phyloP scores from a whole-genome alignment of 2,113 vertebrate species.

The Elgaria multicarinata region DNA sequence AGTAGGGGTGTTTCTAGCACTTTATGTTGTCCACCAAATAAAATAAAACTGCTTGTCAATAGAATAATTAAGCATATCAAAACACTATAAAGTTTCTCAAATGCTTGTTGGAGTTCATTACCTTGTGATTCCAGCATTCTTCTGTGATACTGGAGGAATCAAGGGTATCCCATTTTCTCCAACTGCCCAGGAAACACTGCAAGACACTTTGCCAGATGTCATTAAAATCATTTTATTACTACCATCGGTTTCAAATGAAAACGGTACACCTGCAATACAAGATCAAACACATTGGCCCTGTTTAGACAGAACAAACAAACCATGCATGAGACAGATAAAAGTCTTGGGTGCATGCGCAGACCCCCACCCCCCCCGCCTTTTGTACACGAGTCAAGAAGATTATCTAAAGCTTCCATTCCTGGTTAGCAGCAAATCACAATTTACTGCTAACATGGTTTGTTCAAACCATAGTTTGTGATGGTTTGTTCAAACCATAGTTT shows the following conservation, averaged over 20 bases:
- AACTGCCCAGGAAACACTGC: conserved; percentile 89
- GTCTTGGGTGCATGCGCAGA: background rate
- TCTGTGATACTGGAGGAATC: conserved; percentile 84
- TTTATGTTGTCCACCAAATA: background rate
- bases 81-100: background rate
- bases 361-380: background rate
- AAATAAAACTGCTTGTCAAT: background rate
- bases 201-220: conserved; percentile 94
- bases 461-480: background rate
- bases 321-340: background rate
- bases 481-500: background rate
- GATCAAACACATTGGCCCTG: background rate
- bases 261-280: conserved; percentile 83
- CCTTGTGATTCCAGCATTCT: conserved; percentile 81
- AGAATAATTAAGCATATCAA: background rate
- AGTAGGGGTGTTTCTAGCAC: background rate
- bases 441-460: background rate
- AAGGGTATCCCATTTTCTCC: conserved; percentile 88
- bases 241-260: conserved; percentile 93
- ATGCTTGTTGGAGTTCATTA: conserved; percentile 57
- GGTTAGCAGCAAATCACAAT: background rate
- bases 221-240: conserved; percentile 87
- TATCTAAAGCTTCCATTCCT: background rate
- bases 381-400: too few species aligned
- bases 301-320: background rate